phyloP scores from a whole-genome alignment of 2,888 invertebrate species.

The Phymatocera aterrima region DNA sequence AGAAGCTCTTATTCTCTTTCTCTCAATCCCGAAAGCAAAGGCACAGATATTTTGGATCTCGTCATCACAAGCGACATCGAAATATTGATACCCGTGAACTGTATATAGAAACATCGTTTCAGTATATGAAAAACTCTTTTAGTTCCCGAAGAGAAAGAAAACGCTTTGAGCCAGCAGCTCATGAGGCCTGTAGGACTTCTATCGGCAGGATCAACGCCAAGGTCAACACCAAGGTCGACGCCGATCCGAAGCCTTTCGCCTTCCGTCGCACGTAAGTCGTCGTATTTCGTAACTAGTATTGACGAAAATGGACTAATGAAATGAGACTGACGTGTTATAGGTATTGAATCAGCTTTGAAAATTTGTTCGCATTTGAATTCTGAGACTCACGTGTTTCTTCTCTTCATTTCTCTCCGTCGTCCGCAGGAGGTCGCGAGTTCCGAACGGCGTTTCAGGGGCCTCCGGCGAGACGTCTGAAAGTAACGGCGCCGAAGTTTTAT shows the following conservation, averaged over 20 bases:
- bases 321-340: too few species aligned
- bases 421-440: slow-evolving; percentile 66
- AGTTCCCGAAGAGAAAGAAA: slow-evolving; percentile 92
- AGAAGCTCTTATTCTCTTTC: too few species aligned
- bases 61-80: too few species aligned
- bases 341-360: background rate
- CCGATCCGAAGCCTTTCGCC: slow-evolving; percentile 84
- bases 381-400: slow-evolving; percentile 58
- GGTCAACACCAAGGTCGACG: slow-evolving; percentile 84
- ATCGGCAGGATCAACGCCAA: slow-evolving; percentile 81
- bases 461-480: slow-evolving; percentile 61
- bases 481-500: slow-evolving; percentile 86
- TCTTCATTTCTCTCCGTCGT: too few species aligned
- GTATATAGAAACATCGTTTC: too few species aligned
- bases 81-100: too few species aligned
- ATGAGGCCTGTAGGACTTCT: slow-evolving; percentile 82
- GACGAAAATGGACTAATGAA: too few species aligned
- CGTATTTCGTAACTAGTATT: slow-evolving; percentile 15
- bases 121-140: slow-evolving; percentile 55
- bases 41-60: too few species aligned
- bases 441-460: slow-evolving; percentile 60
- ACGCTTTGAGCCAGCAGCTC: slow-evolving; percentile 82
- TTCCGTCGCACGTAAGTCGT: slow-evolving; percentile 67
- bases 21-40: too few species aligned
- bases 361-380: slow-evolving; percentile 58